Evolutionary conservation across 2,888 invertebrate species (phyloP).

Genomic region (Synanthedon tipuliformis): DNA sequence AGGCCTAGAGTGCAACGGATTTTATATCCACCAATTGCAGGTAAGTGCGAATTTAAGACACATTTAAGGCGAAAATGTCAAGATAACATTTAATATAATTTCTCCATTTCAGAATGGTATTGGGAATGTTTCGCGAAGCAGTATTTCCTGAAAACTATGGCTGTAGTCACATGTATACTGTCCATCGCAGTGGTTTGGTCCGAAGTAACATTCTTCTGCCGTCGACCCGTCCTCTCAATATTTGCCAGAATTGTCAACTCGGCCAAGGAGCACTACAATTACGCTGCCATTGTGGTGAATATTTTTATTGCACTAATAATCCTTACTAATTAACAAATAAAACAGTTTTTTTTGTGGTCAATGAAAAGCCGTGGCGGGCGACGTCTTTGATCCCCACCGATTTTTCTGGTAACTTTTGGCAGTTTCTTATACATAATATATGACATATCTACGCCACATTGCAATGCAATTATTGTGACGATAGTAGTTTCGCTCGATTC

Average conservation of each 20-base stretch:
- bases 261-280: slow-evolving; percentile 86
- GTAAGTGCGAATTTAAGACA: slow-evolving; percentile 33
- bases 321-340: too few species aligned
- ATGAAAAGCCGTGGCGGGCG: too few species aligned
- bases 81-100: neutral
- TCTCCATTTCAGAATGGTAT: slow-evolving; percentile 85
- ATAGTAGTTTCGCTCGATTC: too few species aligned
- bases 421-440: too few species aligned
- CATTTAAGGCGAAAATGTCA: neutral
- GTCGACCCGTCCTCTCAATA: slow-evolving; percentile 90
- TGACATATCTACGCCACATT: too few species aligned
- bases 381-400: too few species aligned
- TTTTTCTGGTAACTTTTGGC: too few species aligned
- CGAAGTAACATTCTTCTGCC: slow-evolving; percentile 97
- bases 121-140: slow-evolving; percentile 90
- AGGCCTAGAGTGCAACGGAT: slow-evolving; percentile 70
- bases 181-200: slow-evolving; percentile 98
- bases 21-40: slow-evolving; percentile 75
- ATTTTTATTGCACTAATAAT: neutral
- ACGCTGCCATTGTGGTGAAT: slow-evolving; percentile 91
- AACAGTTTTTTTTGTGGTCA: too few species aligned
- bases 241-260: slow-evolving; percentile 94
- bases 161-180: slow-evolving; percentile 79
- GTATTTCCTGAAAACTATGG: slow-evolving; percentile 79
- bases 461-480: too few species aligned